These are phyloP conservation scores for Chinchilla lanigera DNA, from an alignment of 2,113 vertebrate genomes.

Conservation along the genomic window DNA sequence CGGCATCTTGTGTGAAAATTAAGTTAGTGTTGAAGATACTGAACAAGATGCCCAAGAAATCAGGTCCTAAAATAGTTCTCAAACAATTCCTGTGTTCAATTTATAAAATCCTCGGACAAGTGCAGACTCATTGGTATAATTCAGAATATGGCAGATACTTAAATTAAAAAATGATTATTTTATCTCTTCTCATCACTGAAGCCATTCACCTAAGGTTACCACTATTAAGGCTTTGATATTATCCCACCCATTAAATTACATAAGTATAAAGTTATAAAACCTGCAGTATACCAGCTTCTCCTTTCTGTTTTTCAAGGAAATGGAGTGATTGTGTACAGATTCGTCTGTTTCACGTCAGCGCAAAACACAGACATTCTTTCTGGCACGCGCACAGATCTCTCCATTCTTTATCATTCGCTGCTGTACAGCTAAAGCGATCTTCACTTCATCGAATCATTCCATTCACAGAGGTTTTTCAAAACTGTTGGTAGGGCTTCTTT, in stretches of 20 bases:
- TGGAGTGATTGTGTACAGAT: not conserved
- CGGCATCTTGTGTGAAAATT: not conserved
- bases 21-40: not conserved
- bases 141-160: not conserved
- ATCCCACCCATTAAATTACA: not conserved
- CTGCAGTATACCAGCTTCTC: not conserved
- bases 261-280: not conserved
- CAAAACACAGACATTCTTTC: not conserved
- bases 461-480: not conserved
- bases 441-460: not conserved
- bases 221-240: not conserved
- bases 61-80: not conserved
- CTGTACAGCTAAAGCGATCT: not conserved
- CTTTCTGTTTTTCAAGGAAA: not conserved
- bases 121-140: not conserved
- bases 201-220: not conserved
- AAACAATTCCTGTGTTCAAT: not conserved
- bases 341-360: not conserved
- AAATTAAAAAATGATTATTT: not conserved
- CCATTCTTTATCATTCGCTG: not conserved
- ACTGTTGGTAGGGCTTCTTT: not conserved
- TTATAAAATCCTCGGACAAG: not conserved
- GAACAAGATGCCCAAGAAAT: not conserved
- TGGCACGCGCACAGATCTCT: not conserved
- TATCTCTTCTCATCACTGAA: not conserved